These are phyloP conservation scores for Eptesicus fuscus DNA, from an alignment of 2,113 vertebrate genomes.

Conservation along the genomic window DNA sequence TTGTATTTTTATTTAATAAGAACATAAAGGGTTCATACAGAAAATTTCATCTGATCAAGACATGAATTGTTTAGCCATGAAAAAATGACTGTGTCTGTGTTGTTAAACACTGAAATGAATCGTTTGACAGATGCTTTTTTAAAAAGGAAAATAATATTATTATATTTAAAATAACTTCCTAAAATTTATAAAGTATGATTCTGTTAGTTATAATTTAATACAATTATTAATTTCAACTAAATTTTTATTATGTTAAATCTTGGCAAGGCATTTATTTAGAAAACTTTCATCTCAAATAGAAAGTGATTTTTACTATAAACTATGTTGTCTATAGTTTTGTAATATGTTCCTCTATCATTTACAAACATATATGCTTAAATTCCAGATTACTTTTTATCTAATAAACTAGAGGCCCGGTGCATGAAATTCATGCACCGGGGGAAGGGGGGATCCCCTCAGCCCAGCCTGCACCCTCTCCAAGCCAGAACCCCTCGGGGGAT, in stretches of 20 bases:
- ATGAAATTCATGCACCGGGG: too few relatives aligned
- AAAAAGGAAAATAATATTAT: not conserved
- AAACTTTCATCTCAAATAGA: not conserved
- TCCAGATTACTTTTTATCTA: not conserved
- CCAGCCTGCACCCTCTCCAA: too few relatives aligned
- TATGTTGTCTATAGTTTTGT: not conserved
- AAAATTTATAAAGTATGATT: not conserved
- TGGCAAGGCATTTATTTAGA: not conserved
- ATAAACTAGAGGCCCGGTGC: not conserved
- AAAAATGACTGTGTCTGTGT: not conserved
- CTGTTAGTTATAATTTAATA: not conserved
- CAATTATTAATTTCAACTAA: not conserved
- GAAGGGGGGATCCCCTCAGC: too few relatives aligned
- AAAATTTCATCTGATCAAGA: not conserved
- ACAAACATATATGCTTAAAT: not conserved
- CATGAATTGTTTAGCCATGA: not conserved
- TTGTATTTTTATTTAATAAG: not conserved
- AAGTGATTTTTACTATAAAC: not conserved
- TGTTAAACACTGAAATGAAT: not conserved
- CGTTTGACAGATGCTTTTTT: not conserved
- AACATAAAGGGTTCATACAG: not conserved
- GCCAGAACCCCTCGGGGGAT: too few relatives aligned
- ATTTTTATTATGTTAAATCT: not conserved
- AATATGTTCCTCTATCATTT: not conserved
- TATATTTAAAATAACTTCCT: not conserved